Conservation (phyloP, 64 coral and sea anemone species). For the Pachyseris speciosa region DNA sequence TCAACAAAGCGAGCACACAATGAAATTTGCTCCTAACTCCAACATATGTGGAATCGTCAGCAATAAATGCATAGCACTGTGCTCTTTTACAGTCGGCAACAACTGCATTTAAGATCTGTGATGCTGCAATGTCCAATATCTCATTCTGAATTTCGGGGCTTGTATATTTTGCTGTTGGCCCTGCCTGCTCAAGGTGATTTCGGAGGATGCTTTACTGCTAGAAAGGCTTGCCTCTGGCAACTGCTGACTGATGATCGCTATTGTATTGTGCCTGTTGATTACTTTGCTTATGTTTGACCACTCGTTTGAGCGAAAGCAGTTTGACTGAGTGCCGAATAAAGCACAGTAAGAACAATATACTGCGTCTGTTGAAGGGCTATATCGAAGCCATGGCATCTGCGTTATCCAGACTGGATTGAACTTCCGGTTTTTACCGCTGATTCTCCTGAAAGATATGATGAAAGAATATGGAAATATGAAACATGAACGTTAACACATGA, state of each 20-base stretch:
- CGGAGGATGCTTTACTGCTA: slow-evolving; percentile 50
- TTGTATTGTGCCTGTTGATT: not conserved
- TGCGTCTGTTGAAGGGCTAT: not conserved
- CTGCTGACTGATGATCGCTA: not conserved
- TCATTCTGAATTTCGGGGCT: slow-evolving; percentile 57
- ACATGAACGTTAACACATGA: too few relatives aligned
- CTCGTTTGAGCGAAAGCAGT: not conserved
- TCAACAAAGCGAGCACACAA: slow-evolving; percentile 52
- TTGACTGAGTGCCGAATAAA: not conserved
- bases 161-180: slow-evolving; percentile 51
- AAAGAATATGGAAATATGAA: too few relatives aligned
- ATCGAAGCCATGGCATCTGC: not conserved
- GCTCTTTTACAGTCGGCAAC: too few relatives aligned
- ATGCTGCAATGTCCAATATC: too few relatives aligned
- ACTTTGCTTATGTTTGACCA: not conserved
- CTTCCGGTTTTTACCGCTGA: not conserved
- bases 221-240: not conserved
- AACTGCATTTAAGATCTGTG: too few relatives aligned
- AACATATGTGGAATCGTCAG: too few relatives aligned
- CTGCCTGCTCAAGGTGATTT: slow-evolving; percentile 51
- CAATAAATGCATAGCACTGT: too few relatives aligned
- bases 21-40: slow-evolving; percentile 69
- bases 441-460: not conserved
- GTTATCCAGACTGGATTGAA: not conserved
- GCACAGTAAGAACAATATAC: not conserved